These are phyloP conservation scores for Pteronura brasiliensis DNA, from an alignment of 2,113 vertebrate species.

Conservation along the genomic window DNA sequence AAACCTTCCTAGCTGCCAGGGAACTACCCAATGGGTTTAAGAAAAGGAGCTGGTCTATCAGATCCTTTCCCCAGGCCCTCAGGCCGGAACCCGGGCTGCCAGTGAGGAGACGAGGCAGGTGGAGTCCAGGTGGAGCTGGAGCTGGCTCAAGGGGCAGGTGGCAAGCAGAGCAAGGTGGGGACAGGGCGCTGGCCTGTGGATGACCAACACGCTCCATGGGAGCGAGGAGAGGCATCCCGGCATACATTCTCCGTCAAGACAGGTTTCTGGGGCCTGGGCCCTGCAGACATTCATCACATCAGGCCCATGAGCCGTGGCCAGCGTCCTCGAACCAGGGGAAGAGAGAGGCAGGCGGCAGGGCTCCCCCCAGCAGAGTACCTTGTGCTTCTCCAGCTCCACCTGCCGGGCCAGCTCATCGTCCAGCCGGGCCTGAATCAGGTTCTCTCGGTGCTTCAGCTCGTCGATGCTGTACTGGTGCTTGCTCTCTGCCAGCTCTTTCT, in stretches of 20 bases:
- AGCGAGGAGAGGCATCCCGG: neutral
- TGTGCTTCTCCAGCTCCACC: conserved; percentile 84
- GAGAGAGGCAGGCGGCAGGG: accelerated
- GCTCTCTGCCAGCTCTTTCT: conserved; percentile 83
- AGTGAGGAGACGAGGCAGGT: no score
- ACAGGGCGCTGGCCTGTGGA: neutral
- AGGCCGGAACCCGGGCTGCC: neutral
- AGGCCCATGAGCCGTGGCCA: accelerated
- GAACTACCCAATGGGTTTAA: neutral
- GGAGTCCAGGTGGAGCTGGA: neutral
- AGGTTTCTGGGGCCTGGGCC: conserved; percentile 28
- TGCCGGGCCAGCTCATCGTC: conserved; percentile 68
- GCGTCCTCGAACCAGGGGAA: accelerated
- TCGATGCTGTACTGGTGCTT: conserved; percentile 82
- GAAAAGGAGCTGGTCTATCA: neutral
- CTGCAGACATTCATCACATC: neutral
- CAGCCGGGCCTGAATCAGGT: conserved; percentile 53
- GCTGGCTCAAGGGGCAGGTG: neutral
- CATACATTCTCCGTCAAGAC: conserved; percentile 23
- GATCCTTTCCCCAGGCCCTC: neutral
- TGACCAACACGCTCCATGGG: neutral
- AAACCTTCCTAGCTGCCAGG: neutral
- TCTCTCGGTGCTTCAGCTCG: conserved; percentile 80
- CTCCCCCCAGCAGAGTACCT: conserved; percentile 74
- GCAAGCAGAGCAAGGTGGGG: neutral